phyloP scores from a whole-genome alignment of 2,888 invertebrate species.

The Pseudoips prasinana region DNA sequence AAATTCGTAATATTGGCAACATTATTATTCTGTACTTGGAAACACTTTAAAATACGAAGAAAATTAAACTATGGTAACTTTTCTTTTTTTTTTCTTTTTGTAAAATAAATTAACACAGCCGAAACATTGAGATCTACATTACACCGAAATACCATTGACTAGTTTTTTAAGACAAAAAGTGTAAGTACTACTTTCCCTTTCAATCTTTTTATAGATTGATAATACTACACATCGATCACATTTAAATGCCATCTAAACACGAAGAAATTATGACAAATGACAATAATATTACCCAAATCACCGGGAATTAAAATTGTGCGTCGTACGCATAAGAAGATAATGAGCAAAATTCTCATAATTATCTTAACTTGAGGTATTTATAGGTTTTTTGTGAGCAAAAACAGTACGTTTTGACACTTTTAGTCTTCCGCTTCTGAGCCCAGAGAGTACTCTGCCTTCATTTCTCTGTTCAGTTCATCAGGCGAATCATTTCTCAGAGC shows the following conservation, averaged over 20 bases:
- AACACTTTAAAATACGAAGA: conserved; percentile 4
- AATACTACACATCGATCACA: conserved; percentile 44
- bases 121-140: conserved; percentile 63
- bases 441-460: conserved; percentile 64
- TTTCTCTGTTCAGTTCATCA: conserved; percentile 62
- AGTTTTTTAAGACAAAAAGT: conserved; percentile 33
- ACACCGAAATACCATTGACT: conserved; percentile 45
- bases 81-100: conserved; percentile 15
- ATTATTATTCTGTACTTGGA: conserved; percentile 23
- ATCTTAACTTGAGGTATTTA: conserved; percentile 41
- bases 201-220: conserved; percentile 18
- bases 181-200: conserved; percentile 17
- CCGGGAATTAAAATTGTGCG: conserved; percentile 22
- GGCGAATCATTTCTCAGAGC: conserved; percentile 63
- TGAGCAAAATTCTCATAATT: conserved; percentile 32
- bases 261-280: conserved; percentile 30
- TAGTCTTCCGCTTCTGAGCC: conserved; percentile 71
- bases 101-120: conserved; percentile 67
- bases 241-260: conserved; percentile 45
- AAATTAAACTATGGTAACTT: conserved; percentile 23
- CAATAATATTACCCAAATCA: conserved; percentile 21
- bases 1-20: conserved; percentile 47
- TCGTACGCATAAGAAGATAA: conserved; percentile 23
- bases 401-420: conserved; percentile 4
- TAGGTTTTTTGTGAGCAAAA: conserved; percentile 36